phyloP scores from a whole-genome alignment of 2,113 vertebrate genomes.

The Trogon melanurus region DNA sequence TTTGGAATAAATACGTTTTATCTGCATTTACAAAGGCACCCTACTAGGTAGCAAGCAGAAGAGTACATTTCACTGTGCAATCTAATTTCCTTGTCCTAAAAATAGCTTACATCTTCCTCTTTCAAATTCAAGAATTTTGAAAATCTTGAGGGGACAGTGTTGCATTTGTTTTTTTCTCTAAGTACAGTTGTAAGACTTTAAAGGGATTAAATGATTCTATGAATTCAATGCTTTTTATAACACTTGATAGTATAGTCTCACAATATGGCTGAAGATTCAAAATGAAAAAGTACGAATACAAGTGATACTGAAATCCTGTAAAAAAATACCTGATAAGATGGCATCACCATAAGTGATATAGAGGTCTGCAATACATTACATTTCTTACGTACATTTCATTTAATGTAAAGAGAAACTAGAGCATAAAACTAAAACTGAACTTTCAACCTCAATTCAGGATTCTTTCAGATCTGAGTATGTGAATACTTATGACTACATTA shows the following conservation, averaged over 20 bases:
- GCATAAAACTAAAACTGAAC: background rate
- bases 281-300: background rate
- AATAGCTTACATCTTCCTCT: background rate
- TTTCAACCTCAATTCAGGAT: background rate
- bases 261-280: background rate
- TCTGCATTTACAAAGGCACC: slow-evolving; percentile 26
- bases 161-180: background rate
- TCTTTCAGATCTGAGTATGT: background rate
- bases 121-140: background rate
- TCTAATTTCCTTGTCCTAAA: background rate
- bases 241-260: background rate
- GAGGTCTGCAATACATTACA: background rate
- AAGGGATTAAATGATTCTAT: background rate
- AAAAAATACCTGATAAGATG: background rate
- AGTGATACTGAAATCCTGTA: background rate
- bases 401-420: background rate
- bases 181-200: background rate
- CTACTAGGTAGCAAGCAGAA: background rate
- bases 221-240: background rate
- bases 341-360: background rate
- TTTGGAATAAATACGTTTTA: slow-evolving; percentile 51
- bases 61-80: background rate
- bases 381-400: background rate
- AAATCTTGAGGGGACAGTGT: background rate
- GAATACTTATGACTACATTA: background rate